phyloP scores from a whole-genome alignment of 1,140 invertebrate genomes.

The Trichonephila inaurata region DNA sequence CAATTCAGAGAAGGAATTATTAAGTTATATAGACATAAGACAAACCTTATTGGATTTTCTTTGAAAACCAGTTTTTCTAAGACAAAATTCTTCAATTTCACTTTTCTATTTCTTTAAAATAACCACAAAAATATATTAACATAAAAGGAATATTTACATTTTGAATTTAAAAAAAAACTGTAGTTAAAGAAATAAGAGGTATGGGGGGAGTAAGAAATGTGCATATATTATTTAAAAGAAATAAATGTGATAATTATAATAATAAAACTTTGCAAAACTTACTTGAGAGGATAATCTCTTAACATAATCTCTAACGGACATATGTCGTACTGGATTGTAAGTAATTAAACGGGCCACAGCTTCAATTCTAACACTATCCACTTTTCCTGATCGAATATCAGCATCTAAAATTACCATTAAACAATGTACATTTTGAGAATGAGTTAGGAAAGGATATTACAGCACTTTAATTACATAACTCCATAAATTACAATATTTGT shows the following conservation, averaged over 20 bases:
- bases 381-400: conserved; percentile 12
- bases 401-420: background rate
- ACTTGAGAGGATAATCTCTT: conserved; percentile 54
- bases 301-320: conserved; percentile 45
- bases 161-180: background rate
- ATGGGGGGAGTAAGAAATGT: background rate
- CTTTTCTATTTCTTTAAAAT: too few species aligned
- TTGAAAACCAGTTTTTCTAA: too few species aligned
- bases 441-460: too few species aligned
- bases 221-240: background rate
- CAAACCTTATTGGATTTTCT: too few species aligned
- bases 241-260: background rate
- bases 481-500: too few species aligned
- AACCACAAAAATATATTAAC: background rate
- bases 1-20: too few species aligned
- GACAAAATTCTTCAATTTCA: too few species aligned
- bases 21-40: too few species aligned
- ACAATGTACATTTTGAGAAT: too few species aligned
- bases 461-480: too few species aligned
- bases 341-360: conserved; percentile 35
- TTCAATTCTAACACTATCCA: conserved; percentile 35
- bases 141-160: background rate
- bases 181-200: too few species aligned
- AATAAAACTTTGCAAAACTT: background rate
- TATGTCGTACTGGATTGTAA: conserved; percentile 18